Evolutionary conservation across 2,888 invertebrate genomes (phyloP).

Genomic region (Ectropis crepuscularia): DNA sequence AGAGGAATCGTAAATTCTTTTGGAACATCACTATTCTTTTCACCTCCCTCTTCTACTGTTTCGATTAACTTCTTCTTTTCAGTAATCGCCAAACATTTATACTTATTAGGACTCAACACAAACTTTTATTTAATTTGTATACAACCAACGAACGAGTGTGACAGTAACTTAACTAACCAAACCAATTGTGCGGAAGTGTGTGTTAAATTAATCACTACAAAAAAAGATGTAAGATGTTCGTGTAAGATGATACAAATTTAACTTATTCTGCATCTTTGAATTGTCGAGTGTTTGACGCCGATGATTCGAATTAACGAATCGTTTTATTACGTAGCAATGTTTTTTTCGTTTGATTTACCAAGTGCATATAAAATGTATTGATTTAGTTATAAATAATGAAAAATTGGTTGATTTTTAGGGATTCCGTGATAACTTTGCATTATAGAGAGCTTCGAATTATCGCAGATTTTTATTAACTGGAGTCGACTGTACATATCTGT

Average conservation of each 20-base stretch:
- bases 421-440: too few species aligned
- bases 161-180: constrained; percentile 31
- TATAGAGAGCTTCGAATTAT: constrained; percentile 33
- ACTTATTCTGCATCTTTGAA: too few species aligned
- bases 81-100: constrained; percentile 36
- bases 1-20: constrained; percentile 30
- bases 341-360: background rate
- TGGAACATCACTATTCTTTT: constrained; percentile 36
- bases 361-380: too few species aligned
- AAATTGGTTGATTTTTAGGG: too few species aligned
- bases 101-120: constrained; percentile 33
- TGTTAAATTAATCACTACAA: too few species aligned
- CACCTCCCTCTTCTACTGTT: constrained; percentile 29
- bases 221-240: too few species aligned
- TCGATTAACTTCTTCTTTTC: constrained; percentile 37
- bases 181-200: background rate
- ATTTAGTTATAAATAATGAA: too few species aligned
- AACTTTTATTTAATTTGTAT: constrained; percentile 25
- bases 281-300: too few species aligned
- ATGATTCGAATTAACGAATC: constrained; percentile 33
- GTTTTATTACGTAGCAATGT: constrained; percentile 34
- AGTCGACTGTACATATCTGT: constrained; percentile 6
- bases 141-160: constrained; percentile 15
- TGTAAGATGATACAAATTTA: too few species aligned
- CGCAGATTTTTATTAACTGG: too few species aligned